Conservation (phyloP, 2,888 invertebrate species). For the Cryptops parisi region DNA sequence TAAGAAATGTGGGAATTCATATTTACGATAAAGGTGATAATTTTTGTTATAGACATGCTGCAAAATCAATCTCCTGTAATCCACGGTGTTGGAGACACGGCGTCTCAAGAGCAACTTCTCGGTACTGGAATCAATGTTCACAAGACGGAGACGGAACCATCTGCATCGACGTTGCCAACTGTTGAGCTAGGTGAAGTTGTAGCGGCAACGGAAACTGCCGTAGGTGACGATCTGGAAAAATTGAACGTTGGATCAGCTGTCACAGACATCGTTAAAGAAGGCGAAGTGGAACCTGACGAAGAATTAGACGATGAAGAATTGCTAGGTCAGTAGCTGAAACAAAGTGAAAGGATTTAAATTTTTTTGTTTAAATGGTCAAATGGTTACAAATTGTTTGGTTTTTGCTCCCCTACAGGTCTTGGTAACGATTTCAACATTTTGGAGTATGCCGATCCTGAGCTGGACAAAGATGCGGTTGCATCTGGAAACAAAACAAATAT, state of each 20-base stretch:
- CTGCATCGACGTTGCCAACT: not conserved
- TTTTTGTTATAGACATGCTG: too few relatives aligned
- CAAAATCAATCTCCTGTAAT: too few relatives aligned
- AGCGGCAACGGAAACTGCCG: conserved; percentile 39
- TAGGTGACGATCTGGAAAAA: conserved; percentile 51
- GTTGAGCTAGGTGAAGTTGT: conserved; percentile 37
- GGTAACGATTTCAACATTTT: conserved; percentile 89
- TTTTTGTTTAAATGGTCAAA: not conserved
- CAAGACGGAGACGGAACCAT: too few relatives aligned
- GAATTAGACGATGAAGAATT: conserved; percentile 77
- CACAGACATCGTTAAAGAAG: conserved; percentile 12
- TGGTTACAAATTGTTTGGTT: not conserved
- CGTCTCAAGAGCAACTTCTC: too few relatives aligned
- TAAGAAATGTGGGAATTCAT: too few relatives aligned
- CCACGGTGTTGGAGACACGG: too few relatives aligned
- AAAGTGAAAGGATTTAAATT: not conserved
- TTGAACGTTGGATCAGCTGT: conserved; percentile 34
- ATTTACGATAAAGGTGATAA: too few relatives aligned
- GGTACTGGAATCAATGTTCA: too few relatives aligned
- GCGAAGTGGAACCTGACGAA: conserved; percentile 27
- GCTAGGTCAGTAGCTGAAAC: conserved; percentile 34
- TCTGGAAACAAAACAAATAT: conserved; percentile 70
- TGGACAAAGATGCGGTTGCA: conserved; percentile 48
- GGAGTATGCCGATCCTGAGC: conserved; percentile 87
- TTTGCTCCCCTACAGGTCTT: conserved; percentile 48